Percentiles rank a stretch among this genome's conserved stretches.
Conservation (phyloP, 2,888 invertebrate genomes). For the Yponomeuta malinellus region DNA sequence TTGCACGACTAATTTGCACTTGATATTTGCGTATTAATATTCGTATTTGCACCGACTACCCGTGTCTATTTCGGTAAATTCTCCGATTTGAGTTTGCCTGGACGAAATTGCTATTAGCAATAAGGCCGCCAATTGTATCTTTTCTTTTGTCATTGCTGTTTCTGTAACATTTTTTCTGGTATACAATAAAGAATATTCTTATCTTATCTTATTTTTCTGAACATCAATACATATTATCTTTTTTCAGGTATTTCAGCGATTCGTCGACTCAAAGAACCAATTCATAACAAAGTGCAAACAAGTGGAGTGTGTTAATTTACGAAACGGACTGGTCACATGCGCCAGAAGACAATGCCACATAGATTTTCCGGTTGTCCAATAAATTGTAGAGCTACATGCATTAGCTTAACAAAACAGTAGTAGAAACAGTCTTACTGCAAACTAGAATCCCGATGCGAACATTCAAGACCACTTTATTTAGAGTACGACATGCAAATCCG, state of each 20-base stretch:
- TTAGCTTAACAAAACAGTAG: conserved; percentile 2
- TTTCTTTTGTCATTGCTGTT: too few species aligned
- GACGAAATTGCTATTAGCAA: too few species aligned
- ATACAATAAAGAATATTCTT: too few species aligned
- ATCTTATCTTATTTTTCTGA: neutral
- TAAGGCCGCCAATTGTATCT: too few species aligned
- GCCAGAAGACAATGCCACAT: neutral
- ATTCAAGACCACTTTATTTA: conserved; percentile 15
- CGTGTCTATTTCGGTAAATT: too few species aligned
- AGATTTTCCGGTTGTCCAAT: neutral
- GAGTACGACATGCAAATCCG: conserved; percentile 29
- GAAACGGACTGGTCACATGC: neutral
- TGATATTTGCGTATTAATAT: too few species aligned
- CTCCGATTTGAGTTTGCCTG: too few species aligned
- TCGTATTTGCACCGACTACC: too few species aligned
- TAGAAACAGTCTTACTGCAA: neutral
- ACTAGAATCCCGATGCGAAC: conserved; percentile 6
- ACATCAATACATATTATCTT: neutral
- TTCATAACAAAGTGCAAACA: neutral
- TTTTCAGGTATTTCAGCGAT: neutral
- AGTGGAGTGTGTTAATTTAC: neutral
- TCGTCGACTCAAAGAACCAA: neutral
- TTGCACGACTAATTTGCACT: too few species aligned
- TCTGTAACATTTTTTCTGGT: too few species aligned
- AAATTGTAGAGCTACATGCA: neutral